Evolutionary conservation across 2,888 invertebrate genomes (phyloP).

Genomic region (Gerris lacustris): DNA sequence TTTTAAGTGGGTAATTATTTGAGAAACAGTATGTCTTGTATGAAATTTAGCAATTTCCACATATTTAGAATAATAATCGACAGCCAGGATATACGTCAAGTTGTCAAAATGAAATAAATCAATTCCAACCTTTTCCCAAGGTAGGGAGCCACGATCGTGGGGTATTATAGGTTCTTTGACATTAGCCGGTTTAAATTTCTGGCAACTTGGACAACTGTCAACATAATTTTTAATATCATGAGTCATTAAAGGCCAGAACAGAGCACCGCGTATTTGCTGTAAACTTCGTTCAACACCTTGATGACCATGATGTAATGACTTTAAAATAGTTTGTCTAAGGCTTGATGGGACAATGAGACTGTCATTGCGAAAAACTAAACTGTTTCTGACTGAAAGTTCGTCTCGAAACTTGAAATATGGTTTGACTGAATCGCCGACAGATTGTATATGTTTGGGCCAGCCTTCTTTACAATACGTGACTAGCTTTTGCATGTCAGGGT

Average conservation of each 20-base stretch:
- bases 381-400: not conserved
- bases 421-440: not conserved
- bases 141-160: not conserved
- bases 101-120: slow-evolving; percentile 12
- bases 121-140: slow-evolving; percentile 13
- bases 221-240: not conserved
- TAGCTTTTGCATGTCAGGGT: not conserved
- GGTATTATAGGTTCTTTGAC: not conserved
- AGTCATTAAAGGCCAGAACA: not conserved
- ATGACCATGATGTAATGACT: not conserved
- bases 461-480: not conserved
- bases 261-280: not conserved
- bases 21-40: not conserved
- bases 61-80: slow-evolving; percentile 11
- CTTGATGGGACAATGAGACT: not conserved
- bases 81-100: not conserved
- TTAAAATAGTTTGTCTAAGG: not conserved
- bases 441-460: not conserved
- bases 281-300: not conserved
- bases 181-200: slow-evolving; percentile 2
- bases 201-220: not conserved
- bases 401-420: not conserved
- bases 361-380: not conserved
- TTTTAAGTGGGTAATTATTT: not conserved
- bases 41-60: slow-evolving; percentile 10